Conservation (phyloP, 2,888 invertebrate species). For the Cancer borealis region DNA sequence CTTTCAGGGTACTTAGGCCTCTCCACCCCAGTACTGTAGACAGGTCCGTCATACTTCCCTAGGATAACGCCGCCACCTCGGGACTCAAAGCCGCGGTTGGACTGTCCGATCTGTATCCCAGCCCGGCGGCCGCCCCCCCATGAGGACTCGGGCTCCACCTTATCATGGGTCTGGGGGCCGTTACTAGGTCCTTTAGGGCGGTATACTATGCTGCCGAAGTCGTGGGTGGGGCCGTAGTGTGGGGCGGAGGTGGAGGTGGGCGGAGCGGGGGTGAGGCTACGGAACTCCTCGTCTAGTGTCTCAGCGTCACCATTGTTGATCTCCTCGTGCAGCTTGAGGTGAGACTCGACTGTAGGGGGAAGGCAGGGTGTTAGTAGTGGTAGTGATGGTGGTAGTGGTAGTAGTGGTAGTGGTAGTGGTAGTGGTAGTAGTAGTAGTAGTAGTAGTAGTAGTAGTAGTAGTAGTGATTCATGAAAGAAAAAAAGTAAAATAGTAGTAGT, state of each 20-base stretch:
- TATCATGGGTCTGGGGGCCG: neutral
- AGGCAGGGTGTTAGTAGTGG: neutral
- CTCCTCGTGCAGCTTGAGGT: conserved; percentile 64
- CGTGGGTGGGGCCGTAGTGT: neutral
- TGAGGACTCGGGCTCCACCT: neutral
- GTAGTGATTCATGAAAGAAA: no score
- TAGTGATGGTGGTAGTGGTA: neutral
- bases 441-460: no score
- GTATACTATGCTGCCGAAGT: conserved; percentile 14
- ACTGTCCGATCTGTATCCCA: neutral
- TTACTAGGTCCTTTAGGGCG: neutral
- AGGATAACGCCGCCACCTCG: neutral
- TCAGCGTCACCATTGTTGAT: conserved; percentile 51
- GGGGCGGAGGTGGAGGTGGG: conserved; percentile 35
- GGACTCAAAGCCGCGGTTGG: neutral
- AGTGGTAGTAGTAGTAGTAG: no score
- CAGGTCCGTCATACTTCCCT: neutral
- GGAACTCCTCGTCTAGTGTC: conserved; percentile 68
- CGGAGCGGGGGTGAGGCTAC: conserved; percentile 25
- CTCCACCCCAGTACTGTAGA: neutral
- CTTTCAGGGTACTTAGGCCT: neutral
- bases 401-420: no score
- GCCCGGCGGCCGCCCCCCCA: neutral
- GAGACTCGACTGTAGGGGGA: conserved; percentile 69
- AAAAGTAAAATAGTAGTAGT: no score